Evolutionary conservation across 2,797 vertebrate species (phyloP).

Genomic region (Malurus splendens): DNA sequence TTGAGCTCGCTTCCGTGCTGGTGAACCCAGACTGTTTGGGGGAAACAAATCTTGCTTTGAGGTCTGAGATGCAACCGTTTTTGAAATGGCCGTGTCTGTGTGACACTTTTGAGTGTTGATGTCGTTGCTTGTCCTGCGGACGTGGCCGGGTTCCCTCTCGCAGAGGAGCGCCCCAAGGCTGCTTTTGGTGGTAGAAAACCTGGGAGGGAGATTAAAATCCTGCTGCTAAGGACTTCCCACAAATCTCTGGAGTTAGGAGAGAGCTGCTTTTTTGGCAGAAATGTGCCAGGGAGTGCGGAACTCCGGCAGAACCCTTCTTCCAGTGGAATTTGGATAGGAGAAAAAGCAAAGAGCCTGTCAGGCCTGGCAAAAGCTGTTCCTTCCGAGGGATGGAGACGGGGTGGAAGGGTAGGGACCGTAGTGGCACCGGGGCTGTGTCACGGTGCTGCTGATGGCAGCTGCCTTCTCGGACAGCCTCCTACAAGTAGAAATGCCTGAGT

Average conservation of each 20-base stretch:
- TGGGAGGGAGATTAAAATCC: neutral
- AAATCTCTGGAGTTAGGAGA: neutral
- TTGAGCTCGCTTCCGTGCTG: neutral
- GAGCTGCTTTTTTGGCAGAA: neutral
- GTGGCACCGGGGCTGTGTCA: neutral
- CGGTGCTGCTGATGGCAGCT: neutral
- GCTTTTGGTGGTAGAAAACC: neutral
- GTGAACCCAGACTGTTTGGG: neutral
- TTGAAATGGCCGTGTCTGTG: constrained; percentile 49
- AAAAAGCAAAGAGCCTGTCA: neutral
- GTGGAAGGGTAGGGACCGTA: fast-evolving
- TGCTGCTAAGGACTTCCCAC: neutral
- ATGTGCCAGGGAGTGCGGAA: neutral
- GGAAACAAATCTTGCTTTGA: neutral
- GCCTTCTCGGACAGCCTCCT: neutral
- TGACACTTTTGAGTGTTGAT: neutral
- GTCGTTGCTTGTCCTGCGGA: neutral
- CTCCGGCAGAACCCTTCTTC: neutral
- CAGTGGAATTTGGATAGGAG: neutral
- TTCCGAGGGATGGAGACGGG: neutral
- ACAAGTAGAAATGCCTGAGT: neutral
- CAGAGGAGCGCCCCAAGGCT: neutral
- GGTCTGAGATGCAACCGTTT: constrained; percentile 32
- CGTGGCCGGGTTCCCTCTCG: neutral
- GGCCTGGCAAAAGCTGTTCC: neutral